Base-by-base conservation (phyloP, 2,888 invertebrate genomes). In the Acleris holmiana region DNA sequence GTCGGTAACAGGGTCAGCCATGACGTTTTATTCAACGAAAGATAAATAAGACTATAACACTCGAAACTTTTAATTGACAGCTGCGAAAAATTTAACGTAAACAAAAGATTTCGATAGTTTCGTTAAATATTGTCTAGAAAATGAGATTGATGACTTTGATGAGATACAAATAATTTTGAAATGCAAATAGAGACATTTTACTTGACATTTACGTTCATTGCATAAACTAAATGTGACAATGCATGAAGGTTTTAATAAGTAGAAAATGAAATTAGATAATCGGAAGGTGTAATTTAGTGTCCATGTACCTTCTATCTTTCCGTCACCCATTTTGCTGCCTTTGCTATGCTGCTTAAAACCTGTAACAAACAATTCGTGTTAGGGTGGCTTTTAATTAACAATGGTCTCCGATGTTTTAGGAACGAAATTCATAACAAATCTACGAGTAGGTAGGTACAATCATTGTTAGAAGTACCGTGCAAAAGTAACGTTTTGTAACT, bases 261-360 rank as follows among this genome's bases (percentile, higher is more conserved):
- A 15, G 6, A 7, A 7, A n/a, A 10, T 35, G 2, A 15, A 6
- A 6, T n/a, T 17, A 17, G 13, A 13, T 15, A n/a, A 44, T 6
- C 4, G 41, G 15, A n/a, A 15, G 15, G n/a, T 6, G 7, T 44
- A 44, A 15, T n/a, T 44, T 44, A 15, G 44, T 44, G 17, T 10
- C 18, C 25, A 63, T 69, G 73, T 71, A 81, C 81, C 79, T 74
- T 82, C 82, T 70, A 80, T 76, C 69, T 82, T 82, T 55, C 69
- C 65, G 61, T 81, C 82, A 57, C 78, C 76, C 82, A 81, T 80
- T 57, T 70, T 76, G 55, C 46, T 63, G 60, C 47, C 56, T 59
- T 68, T 69, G 3, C n/a, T 41, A n/a, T 41, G 53, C 29, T 41
- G 2, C n/a, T 57, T 57, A 53, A 44, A 51, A 57, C 49, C 65